These are phyloP conservation scores for Margarornis squamiger DNA, from an alignment of 2,797 vertebrate genomes.

Conservation along the genomic window DNA sequence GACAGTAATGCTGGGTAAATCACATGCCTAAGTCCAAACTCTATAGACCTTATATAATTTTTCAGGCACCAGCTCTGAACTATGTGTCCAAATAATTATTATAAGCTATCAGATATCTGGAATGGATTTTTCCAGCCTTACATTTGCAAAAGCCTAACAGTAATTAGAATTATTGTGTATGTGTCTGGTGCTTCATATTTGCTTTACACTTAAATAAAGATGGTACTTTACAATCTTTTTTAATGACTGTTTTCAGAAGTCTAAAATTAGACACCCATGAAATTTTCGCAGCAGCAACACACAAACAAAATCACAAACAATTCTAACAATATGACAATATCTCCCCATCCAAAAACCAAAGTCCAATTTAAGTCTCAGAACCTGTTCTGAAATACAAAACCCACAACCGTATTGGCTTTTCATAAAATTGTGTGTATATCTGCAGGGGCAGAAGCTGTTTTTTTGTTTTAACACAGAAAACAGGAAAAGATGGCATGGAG, in stretches of 20 bases:
- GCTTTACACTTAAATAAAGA: constrained; percentile 22
- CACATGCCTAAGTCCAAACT: constrained; percentile 17
- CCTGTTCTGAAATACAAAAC: neutral
- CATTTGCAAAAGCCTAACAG: neutral
- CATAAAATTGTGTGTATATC: neutral
- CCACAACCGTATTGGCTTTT: neutral
- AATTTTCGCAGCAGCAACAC: neutral
- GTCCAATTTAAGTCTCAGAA: neutral
- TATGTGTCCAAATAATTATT: constrained; percentile 55
- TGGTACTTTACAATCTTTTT: neutral
- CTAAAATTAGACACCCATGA: neutral
- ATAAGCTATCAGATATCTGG: constrained; percentile 37
- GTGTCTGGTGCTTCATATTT: constrained; percentile 27
- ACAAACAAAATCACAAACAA: neutral
- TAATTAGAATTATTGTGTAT: neutral
- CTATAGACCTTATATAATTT: constrained; percentile 22
- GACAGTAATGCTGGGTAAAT: neutral
- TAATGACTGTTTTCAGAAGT: neutral
- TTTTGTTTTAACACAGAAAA: neutral
- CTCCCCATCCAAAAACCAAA: neutral
- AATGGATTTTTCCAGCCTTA: neutral
- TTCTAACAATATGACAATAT: neutral
- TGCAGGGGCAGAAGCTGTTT: neutral
- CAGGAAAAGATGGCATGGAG: neutral
- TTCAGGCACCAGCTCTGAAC: constrained; percentile 17